Evolutionary conservation across 2,888 invertebrate genomes (phyloP), one percentile per base, ranked within the genome.

Genomic region (Plusia festucae): DNA sequence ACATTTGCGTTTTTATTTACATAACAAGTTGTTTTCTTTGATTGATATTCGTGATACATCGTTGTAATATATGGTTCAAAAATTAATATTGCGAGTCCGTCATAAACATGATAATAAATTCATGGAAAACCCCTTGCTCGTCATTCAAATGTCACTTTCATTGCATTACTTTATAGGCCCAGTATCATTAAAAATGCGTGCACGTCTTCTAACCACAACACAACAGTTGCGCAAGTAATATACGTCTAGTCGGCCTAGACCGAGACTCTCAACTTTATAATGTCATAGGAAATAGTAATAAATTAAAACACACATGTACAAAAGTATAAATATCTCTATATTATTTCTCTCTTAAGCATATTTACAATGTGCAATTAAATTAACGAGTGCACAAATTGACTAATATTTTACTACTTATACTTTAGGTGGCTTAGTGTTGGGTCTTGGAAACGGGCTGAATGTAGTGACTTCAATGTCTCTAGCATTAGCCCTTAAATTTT

Each of bases 381-480:
- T 89, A 91, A 92, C 90, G 84, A 87, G 92, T 92, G 92, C 75
- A 75, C 46, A 68, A 70, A 71, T 72, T 65, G 52, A 76, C 49
- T 81, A 79, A 59, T 56, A 61, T 56, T 64, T 54, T 27, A 59
- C 53, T 32, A 51, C 15, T 84, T 82, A 92, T 71, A 88, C 58
- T 73, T 86, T 89, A 69, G 93, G 93, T 11, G 91, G 91, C 65
- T 90, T 91, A 3, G 82, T 90, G 40, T 82, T 85, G 15, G 90
- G 85, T 62, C 86, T 85, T 24, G 78, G 82, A 52, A 90, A 84
- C 1, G 93, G 89, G 44, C 87, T 89, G 32, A 90, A 88, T 0
- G 93, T 93, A 18, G 91, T 91, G 0, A 88, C 88, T 84, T 94
- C 94, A 27, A 85, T 81, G 53, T 93, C 91, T 76, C 88, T 88